A percentile compares a stretch with the other conserved stretches of the same genome.
phyloP scores from a whole-genome alignment of 2,113 vertebrate species.

The Brevimyrus niger region DNA sequence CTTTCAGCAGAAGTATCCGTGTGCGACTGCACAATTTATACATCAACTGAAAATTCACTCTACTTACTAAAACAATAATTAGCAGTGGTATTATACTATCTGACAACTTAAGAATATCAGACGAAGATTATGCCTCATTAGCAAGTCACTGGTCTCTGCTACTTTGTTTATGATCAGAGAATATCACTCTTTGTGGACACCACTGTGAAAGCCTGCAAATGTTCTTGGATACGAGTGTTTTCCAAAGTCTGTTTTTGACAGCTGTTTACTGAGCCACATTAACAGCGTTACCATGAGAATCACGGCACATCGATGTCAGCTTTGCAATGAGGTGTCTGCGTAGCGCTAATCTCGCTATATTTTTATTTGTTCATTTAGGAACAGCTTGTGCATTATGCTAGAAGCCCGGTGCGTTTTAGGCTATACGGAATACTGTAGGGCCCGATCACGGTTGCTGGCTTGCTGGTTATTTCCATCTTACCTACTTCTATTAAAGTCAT shows the following conservation, averaged over 20 bases:
- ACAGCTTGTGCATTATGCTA: background rate
- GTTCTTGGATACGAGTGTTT: background rate
- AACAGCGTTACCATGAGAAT: background rate
- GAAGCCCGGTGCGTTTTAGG: background rate
- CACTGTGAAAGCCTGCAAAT: background rate
- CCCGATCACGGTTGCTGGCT: background rate
- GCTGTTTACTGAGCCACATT: background rate
- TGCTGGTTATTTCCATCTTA: background rate
- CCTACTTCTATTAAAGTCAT: background rate
- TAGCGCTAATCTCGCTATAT: background rate
- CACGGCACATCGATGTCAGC: background rate
- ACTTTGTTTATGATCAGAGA: background rate
- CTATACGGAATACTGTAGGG: background rate
- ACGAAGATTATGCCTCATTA: background rate
- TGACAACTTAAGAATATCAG: background rate
- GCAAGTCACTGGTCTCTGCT: background rate
- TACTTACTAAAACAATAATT: background rate
- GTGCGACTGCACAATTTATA: background rate
- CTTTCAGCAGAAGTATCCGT: background rate
- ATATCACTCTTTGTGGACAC: background rate
- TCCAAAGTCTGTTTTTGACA: background rate
- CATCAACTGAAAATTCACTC: background rate
- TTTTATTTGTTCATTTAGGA: background rate
- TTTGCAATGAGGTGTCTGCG: background rate
- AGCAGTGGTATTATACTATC: background rate